phyloP scores from a whole-genome alignment of 2,113 vertebrate genomes.

The Clarias batrachus region DNA sequence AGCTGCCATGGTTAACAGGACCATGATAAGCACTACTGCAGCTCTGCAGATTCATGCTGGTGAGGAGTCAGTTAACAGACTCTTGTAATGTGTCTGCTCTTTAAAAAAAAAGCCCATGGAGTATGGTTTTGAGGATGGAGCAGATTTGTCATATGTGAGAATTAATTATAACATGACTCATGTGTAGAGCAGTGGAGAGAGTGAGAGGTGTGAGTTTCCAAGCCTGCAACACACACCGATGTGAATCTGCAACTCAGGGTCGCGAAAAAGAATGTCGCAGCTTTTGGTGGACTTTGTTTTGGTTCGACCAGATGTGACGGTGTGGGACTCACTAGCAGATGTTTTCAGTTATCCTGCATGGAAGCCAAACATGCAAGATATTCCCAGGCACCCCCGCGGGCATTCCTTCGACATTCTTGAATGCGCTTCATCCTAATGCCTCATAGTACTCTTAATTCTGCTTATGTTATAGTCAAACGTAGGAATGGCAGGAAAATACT shows the following conservation, averaged over 20 bases:
- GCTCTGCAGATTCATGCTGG: constrained; percentile 4
- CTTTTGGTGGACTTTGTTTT: constrained; percentile 68
- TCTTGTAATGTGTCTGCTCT: constrained; percentile 45
- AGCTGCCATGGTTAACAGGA: constrained; percentile 3
- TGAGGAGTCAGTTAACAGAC: constrained; percentile 37
- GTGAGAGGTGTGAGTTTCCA: constrained; percentile 29
- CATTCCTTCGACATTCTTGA: constrained; percentile 5
- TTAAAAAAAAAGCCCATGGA: neutral
- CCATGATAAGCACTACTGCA: neutral
- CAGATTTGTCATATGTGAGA: constrained; percentile 59
- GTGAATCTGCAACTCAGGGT: neutral
- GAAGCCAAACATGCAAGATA: constrained; percentile 7
- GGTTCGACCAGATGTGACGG: constrained; percentile 68
- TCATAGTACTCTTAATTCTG: neutral
- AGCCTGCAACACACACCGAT: neutral
- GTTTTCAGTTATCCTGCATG: constrained; percentile 33
- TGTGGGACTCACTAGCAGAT: constrained; percentile 63
- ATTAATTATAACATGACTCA: constrained; percentile 46
- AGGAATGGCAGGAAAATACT: neutral
- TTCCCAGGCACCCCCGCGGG: neutral
- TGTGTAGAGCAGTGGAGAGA: constrained; percentile 48
- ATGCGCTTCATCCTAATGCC: neutral
- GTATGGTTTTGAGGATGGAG: constrained; percentile 45
- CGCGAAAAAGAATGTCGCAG: constrained; percentile 1
- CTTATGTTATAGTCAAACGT: neutral